Conservation (phyloP, 1,140 invertebrate species). For the Mizuhopecten yessoensis region DNA sequence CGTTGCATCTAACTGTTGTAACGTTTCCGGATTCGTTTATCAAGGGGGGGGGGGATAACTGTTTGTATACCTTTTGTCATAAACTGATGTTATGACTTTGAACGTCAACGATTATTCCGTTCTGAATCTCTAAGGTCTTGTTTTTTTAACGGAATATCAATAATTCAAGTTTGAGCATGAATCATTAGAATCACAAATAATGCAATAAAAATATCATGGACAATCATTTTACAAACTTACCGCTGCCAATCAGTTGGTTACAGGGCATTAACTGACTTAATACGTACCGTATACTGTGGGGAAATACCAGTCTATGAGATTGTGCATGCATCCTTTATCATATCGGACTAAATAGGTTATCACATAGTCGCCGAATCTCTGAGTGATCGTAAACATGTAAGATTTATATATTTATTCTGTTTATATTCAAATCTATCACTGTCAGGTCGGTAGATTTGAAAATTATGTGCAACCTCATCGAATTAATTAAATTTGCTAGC, state of each 20-base stretch:
- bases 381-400: background rate
- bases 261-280: constrained; percentile 1
- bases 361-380: background rate
- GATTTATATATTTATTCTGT: background rate
- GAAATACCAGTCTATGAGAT: background rate
- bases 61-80: background rate
- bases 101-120: background rate
- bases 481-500: background rate
- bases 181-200: background rate
- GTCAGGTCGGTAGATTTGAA: background rate
- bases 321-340: background rate
- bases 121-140: background rate
- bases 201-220: background rate
- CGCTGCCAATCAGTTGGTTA: background rate
- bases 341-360: background rate
- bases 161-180: background rate
- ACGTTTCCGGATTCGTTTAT: too few relatives aligned
- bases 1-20: too few relatives aligned
- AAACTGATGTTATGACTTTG: background rate
- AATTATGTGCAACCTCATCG: background rate
- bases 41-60: background rate
- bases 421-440: background rate
- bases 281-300: background rate
- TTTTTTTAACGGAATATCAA: constrained; percentile 11
- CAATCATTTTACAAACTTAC: background rate